phyloP scores from a whole-genome alignment of 2,113 vertebrate genomes.

The Ahaetulla prasina region DNA sequence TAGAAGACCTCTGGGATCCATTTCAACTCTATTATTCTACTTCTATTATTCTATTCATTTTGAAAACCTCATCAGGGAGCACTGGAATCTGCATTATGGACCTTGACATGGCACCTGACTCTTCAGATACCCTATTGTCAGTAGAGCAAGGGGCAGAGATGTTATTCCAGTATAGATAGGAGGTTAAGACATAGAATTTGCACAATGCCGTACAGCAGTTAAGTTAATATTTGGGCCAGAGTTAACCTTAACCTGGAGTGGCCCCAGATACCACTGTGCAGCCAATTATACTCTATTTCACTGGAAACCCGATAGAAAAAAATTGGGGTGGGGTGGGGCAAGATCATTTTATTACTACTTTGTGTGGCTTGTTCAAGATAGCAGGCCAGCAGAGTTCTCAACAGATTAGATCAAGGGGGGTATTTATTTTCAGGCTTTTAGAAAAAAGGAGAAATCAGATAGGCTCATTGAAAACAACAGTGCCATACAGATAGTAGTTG shows the following conservation, averaged over 20 bases:
- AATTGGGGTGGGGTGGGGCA: not conserved
- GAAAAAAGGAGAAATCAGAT: not conserved
- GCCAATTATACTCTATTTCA: not conserved
- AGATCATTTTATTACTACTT: not conserved
- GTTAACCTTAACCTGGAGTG: not conserved
- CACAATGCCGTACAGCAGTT: not conserved
- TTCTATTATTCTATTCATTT: not conserved
- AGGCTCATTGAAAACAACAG: not conserved
- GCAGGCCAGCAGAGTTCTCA: not conserved
- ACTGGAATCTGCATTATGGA: not conserved
- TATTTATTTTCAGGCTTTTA: not conserved
- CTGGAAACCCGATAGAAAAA: not conserved
- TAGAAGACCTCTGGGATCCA: not conserved
- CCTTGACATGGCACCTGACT: not conserved
- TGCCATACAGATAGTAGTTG: not conserved
- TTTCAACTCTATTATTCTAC: not conserved
- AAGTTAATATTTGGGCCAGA: not conserved
- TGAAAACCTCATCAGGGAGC: not conserved
- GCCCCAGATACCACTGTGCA: not conserved
- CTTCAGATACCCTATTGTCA: not conserved
- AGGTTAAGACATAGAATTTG: not conserved
- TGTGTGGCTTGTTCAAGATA: not conserved
- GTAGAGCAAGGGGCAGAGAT: not conserved
- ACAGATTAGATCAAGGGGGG: not conserved
- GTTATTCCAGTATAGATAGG: not conserved